Percentiles rank a stretch among this genome's conserved stretches.
These are phyloP conservation scores for Hycleus cichorii DNA, from an alignment of 1,140 invertebrate genomes.

Conservation along the genomic window DNA sequence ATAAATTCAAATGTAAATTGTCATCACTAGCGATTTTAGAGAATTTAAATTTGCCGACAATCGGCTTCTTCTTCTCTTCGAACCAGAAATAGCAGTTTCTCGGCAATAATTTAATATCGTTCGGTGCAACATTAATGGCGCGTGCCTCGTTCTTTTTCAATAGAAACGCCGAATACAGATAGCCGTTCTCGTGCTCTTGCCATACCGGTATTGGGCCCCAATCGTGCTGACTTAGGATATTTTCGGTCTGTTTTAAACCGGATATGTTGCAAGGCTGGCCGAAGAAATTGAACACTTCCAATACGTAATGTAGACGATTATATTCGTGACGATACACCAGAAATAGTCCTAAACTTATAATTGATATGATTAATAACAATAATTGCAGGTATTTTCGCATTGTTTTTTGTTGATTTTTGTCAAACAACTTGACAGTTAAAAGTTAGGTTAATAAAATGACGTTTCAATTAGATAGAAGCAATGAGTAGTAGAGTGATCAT, in stretches of 20 bases:
- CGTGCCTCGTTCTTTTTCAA: slow-evolving; percentile 44
- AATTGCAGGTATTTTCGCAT: slow-evolving; percentile 75
- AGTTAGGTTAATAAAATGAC: too few relatives aligned
- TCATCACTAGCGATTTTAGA: slow-evolving; percentile 36
- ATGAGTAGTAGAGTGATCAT: too few relatives aligned
- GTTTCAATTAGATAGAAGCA: too few relatives aligned
- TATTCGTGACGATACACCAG: slow-evolving; percentile 72
- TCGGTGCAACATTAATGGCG: slow-evolving; percentile 45
- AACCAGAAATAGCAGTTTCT: slow-evolving; percentile 48
- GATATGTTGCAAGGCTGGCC: slow-evolving; percentile 50
- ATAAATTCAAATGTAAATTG: slow-evolving; percentile 37
- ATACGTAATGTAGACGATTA: slow-evolving; percentile 61
- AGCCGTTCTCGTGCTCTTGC: slow-evolving; percentile 43
- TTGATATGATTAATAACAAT: slow-evolving; percentile 54
- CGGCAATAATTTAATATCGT: slow-evolving; percentile 41
- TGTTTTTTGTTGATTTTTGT: neutral
- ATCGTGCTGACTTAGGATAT: slow-evolving; percentile 35
- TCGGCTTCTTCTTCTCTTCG: slow-evolving; percentile 45
- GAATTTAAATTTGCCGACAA: slow-evolving; percentile 46
- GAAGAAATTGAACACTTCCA: slow-evolving; percentile 72
- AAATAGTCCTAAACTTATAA: slow-evolving; percentile 59
- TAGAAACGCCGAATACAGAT: slow-evolving; percentile 49
- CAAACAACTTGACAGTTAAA: too few relatives aligned
- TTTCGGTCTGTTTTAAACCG: slow-evolving; percentile 46
- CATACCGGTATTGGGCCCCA: slow-evolving; percentile 36